phyloP scores from a whole-genome alignment of 2,888 invertebrate species.

The Rhagonycha fulva region DNA sequence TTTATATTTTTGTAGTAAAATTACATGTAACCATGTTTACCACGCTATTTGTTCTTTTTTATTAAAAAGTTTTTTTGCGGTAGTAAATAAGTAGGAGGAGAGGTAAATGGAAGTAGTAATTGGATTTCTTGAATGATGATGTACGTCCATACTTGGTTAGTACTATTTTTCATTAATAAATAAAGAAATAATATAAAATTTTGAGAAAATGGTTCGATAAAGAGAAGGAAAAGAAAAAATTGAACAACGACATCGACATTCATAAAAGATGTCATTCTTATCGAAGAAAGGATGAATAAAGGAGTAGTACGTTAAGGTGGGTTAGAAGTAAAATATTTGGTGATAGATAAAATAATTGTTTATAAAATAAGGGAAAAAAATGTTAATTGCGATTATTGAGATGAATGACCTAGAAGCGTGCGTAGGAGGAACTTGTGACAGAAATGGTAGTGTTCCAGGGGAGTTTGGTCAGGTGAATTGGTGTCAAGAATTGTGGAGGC shows the following conservation, averaged over 20 bases:
- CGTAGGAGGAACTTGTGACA: conserved; percentile 16
- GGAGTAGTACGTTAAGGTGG: too few relatives aligned
- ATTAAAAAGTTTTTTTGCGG: neutral
- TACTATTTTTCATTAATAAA: neutral
- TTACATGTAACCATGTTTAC: neutral
- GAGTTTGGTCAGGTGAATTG: conserved; percentile 27
- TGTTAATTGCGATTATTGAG: neutral
- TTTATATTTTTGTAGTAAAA: neutral
- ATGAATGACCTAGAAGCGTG: conserved; percentile 27
- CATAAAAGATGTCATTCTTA: too few relatives aligned
- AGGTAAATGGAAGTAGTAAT: neutral
- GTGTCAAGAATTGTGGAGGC: conserved; percentile 29
- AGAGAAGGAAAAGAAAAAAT: neutral
- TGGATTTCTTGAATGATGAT: neutral
- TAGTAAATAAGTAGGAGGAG: too few relatives aligned
- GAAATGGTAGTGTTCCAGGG: conserved; percentile 13
- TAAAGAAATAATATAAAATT: neutral
- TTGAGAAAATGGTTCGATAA: neutral
- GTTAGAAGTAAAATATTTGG: neutral
- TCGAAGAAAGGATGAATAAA: too few relatives aligned
- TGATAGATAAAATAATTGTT: neutral
- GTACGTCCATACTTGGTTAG: neutral
- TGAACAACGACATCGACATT: neutral
- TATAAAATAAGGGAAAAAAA: neutral
- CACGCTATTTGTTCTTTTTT: neutral